Percentiles rank a stretch among this genome's conserved stretches.
Evolutionary conservation across 2,113 vertebrate species (phyloP).

Genomic region (Cyphomyrus plagiostoma): DNA sequence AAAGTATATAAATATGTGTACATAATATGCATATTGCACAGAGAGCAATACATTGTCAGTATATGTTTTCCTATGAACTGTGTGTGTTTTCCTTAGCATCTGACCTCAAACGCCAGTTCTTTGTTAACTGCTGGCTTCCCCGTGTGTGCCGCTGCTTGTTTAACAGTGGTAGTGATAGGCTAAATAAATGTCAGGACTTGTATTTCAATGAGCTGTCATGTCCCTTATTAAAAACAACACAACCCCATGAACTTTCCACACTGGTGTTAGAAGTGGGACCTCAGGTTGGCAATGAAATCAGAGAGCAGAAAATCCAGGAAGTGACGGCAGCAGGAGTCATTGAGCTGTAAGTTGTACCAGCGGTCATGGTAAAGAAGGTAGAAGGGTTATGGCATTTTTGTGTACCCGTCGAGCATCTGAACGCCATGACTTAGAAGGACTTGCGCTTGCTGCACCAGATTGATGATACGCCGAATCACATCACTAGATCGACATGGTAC

Average conservation of each 20-base stretch:
- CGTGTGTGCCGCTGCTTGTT: background rate
- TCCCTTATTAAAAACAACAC: background rate
- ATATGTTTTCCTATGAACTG: background rate
- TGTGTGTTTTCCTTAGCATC: background rate
- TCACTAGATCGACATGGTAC: background rate
- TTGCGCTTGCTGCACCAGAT: background rate
- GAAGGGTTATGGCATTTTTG: background rate
- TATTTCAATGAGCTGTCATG: background rate
- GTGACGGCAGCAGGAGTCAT: background rate
- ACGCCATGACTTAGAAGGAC: background rate
- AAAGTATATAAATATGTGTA: no score
- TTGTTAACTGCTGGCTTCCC: background rate
- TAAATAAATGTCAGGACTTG: background rate
- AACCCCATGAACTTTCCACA: background rate
- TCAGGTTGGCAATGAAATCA: background rate
- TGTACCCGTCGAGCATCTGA: background rate
- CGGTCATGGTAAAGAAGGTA: background rate
- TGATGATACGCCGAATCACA: background rate
- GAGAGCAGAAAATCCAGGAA: background rate
- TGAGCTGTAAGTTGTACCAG: background rate
- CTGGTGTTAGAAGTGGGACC: background rate
- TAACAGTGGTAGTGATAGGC: background rate
- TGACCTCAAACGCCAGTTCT: background rate
- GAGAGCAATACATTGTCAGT: background rate
- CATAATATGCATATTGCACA: no score